Conservation (phyloP, 2,113 vertebrate genomes). For the Pangasianodon hypophthalmus region DNA sequence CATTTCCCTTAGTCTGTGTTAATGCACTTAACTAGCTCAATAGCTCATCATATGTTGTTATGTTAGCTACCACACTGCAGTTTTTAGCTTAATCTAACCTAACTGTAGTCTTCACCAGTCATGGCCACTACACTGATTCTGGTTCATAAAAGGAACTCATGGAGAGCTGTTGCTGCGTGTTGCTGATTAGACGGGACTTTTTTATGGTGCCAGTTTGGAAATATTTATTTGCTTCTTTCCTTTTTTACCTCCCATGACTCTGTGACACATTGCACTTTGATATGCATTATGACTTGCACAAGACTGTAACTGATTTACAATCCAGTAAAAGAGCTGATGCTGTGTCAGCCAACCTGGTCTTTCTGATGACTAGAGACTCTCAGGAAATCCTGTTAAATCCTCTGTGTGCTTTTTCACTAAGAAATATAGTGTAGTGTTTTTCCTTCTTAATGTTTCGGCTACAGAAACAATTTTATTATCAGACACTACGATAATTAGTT, state of each 20-base stretch:
- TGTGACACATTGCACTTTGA: background rate
- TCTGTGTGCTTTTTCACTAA: background rate
- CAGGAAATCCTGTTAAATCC: background rate
- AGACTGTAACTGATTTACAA: slow-evolving; percentile 37
- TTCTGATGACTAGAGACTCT: background rate
- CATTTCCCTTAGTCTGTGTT: background rate
- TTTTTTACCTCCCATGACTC: background rate
- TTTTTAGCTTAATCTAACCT: background rate
- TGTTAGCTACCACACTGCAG: background rate
- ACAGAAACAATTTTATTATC: background rate
- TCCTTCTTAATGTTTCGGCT: background rate
- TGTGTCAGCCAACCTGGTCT: background rate
- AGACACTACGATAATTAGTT: background rate
- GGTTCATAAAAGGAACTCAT: background rate
- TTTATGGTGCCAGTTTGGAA: background rate
- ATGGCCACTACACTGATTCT: background rate
- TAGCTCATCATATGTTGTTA: background rate
- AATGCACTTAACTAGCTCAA: background rate
- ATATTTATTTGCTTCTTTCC: background rate
- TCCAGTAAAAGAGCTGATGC: slow-evolving; percentile 7
- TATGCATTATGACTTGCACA: slow-evolving; percentile 21
- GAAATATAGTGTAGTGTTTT: background rate
- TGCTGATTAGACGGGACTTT: background rate
- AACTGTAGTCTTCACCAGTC: background rate
- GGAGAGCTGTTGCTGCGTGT: background rate